A percentile compares a stretch with the other conserved stretches of the same genome.
Evolutionary conservation across 1,140 invertebrate species (phyloP).

Genomic region (Drosophila sproati): DNA sequence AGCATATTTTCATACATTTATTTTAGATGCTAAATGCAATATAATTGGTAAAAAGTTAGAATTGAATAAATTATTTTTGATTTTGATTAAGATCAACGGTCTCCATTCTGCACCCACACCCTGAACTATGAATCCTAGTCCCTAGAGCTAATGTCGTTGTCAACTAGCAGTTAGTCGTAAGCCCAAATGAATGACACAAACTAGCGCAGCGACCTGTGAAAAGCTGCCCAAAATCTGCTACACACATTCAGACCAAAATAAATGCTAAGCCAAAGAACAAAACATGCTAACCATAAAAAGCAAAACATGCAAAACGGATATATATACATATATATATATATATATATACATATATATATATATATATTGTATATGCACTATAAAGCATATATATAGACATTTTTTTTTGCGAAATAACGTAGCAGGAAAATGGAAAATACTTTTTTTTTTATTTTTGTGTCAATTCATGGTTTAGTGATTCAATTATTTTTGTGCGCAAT

Average conservation of each 20-base stretch:
- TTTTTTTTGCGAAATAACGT: conserved; percentile 36
- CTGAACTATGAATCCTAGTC: neutral
- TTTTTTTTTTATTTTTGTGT: conserved; percentile 14
- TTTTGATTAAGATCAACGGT: no score
- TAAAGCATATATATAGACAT: neutral
- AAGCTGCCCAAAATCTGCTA: conserved; percentile 69
- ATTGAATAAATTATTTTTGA: no score
- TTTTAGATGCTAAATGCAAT: no score
- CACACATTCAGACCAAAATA: conserved; percentile 49
- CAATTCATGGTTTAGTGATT: conserved; percentile 77
- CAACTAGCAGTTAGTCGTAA: conserved; percentile 39
- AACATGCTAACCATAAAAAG: neutral
- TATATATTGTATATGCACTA: conserved; percentile 21
- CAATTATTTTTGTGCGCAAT: conserved; percentile 83
- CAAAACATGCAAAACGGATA: conserved; percentile 13
- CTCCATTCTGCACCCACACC: neutral
- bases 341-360: conserved; percentile 10
- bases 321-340: conserved; percentile 9
- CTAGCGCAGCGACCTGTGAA: conserved; percentile 68
- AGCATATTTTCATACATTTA: no score
- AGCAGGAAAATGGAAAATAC: neutral
- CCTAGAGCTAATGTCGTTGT: conserved; percentile 4
- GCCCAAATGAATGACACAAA: conserved; percentile 60
- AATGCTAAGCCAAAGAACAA: conserved; percentile 21
- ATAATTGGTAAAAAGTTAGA: no score